phyloP scores from a whole-genome alignment of 2,113 vertebrate species.

The Manacus vitellinus region DNA sequence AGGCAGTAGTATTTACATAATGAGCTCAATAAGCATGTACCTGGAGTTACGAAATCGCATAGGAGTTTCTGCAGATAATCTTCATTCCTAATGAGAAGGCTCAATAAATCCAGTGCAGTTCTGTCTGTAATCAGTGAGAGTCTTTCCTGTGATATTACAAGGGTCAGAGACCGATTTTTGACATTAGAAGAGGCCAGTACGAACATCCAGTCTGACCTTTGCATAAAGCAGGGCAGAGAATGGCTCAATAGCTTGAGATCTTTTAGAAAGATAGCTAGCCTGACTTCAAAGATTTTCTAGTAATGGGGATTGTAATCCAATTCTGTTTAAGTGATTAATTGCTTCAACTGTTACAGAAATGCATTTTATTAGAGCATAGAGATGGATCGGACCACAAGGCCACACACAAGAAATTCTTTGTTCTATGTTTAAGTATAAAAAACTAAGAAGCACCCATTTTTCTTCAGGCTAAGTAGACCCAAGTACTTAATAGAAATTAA shows the following conservation, averaged over 20 bases:
- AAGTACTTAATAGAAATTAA: not conserved
- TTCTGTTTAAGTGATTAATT: slow-evolving; percentile 64
- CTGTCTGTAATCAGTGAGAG: not conserved
- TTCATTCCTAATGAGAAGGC: slow-evolving; percentile 3
- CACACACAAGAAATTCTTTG: not conserved
- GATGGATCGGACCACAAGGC: not conserved
- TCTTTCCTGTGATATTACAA: slow-evolving; percentile 19
- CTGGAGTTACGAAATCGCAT: not conserved
- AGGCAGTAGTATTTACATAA: not conserved
- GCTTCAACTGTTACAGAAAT: slow-evolving; percentile 38
- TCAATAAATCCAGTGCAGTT: not conserved
- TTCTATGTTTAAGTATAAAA: not conserved
- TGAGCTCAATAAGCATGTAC: not conserved
- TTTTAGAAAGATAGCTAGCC: slow-evolving; percentile 25
- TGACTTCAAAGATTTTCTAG: slow-evolving; percentile 51
- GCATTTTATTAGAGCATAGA: slow-evolving; percentile 50
- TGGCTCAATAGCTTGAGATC: slow-evolving; percentile 11
- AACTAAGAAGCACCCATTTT: not conserved
- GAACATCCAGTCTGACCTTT: slow-evolving; percentile 42
- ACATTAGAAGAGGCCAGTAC: slow-evolving; percentile 39
- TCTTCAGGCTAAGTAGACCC: not conserved
- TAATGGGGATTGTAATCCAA: slow-evolving; percentile 54
- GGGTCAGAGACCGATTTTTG: slow-evolving; percentile 15
- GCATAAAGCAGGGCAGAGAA: slow-evolving; percentile 33
- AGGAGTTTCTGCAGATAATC: slow-evolving; percentile 7